Percentiles rank a stretch among this genome's conserved stretches.
Conservation (phyloP, 2,797 vertebrate species). For the Sarcophilus harrisii region DNA sequence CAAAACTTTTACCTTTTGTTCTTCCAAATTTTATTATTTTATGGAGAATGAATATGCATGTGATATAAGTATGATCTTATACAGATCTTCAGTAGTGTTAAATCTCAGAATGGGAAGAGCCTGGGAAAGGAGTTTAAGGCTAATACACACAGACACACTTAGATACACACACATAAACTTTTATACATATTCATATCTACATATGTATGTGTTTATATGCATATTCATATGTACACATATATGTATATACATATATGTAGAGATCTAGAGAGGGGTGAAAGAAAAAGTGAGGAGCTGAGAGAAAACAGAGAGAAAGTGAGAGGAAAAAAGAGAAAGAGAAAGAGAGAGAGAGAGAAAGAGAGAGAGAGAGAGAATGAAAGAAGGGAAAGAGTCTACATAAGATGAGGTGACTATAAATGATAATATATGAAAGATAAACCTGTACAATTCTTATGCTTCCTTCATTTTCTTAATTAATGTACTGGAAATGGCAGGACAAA, state of each 20-base stretch:
- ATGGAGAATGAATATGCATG: not conserved
- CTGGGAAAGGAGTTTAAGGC: not conserved
- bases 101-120: not conserved
- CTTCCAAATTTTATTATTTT: not conserved
- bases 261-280: no score
- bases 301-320: no score
- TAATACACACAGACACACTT: not conserved
- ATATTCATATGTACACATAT: no score
- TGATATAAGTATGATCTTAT: not conserved
- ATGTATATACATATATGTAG: no score
- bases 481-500: not conserved
- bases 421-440: not conserved
- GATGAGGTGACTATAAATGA: not conserved
- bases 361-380: not conserved
- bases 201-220: not conserved
- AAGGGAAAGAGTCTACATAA: not conserved
- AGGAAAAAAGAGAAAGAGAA: no score
- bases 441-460: not conserved
- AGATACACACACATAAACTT: not conserved
- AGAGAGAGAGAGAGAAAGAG: no score
- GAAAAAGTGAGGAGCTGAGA: no score
- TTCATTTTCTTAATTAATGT: not conserved
- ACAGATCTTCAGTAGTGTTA: not conserved
- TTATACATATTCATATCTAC: not conserved
- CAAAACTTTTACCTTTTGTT: not conserved